Conservation (phyloP, 2,888 invertebrate genomes). For the Trissoscelio sp. region DNA sequence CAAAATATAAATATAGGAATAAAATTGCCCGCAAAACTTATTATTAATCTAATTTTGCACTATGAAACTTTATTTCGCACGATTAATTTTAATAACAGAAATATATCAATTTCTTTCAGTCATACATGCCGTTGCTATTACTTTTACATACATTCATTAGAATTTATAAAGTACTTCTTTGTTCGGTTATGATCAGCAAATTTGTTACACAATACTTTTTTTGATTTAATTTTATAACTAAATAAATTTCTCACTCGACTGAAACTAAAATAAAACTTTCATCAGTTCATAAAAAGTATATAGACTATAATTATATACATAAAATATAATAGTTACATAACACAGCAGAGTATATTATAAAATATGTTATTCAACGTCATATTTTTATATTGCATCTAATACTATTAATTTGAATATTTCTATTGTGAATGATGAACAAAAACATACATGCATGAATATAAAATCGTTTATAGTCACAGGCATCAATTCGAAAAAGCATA, state of each 20-base stretch:
- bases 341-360: background rate
- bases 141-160: no score
- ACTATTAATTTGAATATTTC: background rate
- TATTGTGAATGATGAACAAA: background rate
- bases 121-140: no score
- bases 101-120: no score
- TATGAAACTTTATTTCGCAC: no score
- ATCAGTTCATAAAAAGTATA: constrained; percentile 3
- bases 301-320: background rate
- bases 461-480: background rate
- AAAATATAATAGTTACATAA: background rate
- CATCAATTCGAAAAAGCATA: background rate
- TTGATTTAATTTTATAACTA: constrained; percentile 5
- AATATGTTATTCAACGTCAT: background rate
- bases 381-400: background rate
- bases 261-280: constrained; percentile 1
- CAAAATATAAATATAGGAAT: background rate
- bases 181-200: background rate
- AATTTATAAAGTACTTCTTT: background rate
- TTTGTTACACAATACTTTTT: constrained; percentile 12
- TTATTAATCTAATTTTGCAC: no score
- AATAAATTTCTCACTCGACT: background rate
- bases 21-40: background rate
- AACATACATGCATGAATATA: background rate
- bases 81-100: no score